These are phyloP conservation scores for Lacanobia wlatinum DNA, from an alignment of 2,888 invertebrate genomes.

Conservation along the genomic window DNA sequence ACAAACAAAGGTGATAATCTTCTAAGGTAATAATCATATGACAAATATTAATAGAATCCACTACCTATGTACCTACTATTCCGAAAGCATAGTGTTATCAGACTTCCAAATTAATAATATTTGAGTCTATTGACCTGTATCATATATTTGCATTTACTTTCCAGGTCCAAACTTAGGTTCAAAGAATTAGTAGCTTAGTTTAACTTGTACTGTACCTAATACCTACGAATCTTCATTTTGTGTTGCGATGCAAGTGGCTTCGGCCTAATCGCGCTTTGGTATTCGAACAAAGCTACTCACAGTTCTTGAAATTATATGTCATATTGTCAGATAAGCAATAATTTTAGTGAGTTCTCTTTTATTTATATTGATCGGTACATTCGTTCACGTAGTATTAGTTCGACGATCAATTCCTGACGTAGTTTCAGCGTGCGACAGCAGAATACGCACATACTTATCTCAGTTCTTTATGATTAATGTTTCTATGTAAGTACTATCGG, in stretches of 20 bases:
- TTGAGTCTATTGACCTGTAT: neutral
- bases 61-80: neutral
- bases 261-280: neutral
- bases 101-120: neutral
- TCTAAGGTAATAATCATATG: neutral
- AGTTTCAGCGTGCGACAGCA: slow-evolving; percentile 25
- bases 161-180: neutral
- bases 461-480: slow-evolving; percentile 32
- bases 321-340: slow-evolving; percentile 29
- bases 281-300: slow-evolving; percentile 12
- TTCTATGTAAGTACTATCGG: slow-evolving; percentile 16
- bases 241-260: neutral
- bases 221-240: neutral
- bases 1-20: neutral
- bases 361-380: slow-evolving; percentile 33
- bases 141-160: neutral
- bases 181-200: slow-evolving; percentile 1
- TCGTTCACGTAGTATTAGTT: slow-evolving; percentile 28
- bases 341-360: slow-evolving; percentile 22
- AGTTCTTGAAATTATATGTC: slow-evolving; percentile 8
- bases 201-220: neutral
- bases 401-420: slow-evolving; percentile 49
- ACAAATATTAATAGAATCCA: slow-evolving; percentile 2
- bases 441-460: slow-evolving; percentile 35
- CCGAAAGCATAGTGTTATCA: neutral